Conservation (phyloP, 2,888 invertebrate genomes). For the Hypena proboscidalis region DNA sequence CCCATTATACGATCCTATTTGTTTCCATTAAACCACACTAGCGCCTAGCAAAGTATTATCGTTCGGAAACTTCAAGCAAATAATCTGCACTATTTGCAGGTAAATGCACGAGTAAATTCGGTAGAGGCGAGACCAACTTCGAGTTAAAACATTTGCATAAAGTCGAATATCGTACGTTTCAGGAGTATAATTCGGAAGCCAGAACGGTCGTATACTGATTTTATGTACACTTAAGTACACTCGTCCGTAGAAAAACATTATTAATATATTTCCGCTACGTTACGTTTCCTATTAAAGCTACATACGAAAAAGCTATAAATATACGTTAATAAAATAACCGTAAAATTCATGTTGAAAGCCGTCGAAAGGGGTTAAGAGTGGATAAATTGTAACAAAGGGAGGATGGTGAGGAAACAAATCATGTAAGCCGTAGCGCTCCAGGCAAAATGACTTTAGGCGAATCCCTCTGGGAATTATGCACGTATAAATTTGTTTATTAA, state of each 20-base stretch:
- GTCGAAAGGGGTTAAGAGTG: conserved; percentile 47
- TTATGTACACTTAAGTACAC: too few species aligned
- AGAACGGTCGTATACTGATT: too few species aligned
- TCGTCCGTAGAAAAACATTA: too few species aligned
- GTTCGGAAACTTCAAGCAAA: background rate
- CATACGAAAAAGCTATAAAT: conserved; percentile 4
- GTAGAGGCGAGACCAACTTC: background rate
- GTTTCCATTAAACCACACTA: conserved; percentile 1
- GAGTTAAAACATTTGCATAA: too few species aligned
- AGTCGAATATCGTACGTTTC: too few species aligned
- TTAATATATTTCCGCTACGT: background rate
- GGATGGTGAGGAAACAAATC: conserved; percentile 56
- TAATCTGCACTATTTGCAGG: background rate
- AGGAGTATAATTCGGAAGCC: too few species aligned
- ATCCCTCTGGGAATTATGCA: conserved; percentile 41
- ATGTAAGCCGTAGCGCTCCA: conserved; percentile 49
- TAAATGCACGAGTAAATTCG: background rate
- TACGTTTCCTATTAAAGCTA: background rate
- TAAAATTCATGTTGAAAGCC: conserved; percentile 32
- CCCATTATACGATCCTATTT: background rate
- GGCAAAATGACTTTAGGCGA: conserved; percentile 47
- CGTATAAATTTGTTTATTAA: conserved; percentile 30
- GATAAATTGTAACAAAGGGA: conserved; percentile 60
- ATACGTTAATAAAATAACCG: conserved; percentile 24
- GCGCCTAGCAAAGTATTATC: background rate